Evolutionary conservation across 2,113 vertebrate genomes (phyloP), one percentile per base, ranked within the genome.

Genomic region (Fregata magnificens): DNA sequence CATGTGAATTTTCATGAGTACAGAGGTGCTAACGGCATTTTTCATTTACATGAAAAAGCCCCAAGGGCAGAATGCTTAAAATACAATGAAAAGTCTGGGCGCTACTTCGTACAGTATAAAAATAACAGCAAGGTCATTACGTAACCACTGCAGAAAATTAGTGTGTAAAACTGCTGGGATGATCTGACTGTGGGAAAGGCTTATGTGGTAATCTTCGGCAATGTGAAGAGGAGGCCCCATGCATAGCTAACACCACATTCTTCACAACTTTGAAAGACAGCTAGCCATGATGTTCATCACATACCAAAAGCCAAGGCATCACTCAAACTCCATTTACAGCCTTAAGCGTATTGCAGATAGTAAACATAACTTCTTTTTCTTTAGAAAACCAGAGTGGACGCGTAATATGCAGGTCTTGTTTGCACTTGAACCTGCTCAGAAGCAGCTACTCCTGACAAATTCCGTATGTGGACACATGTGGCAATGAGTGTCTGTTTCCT

Each of bases 391-490:
- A 14, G 11, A 38, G 25, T 10, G 28, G 61, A 32, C 20, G 20
- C 0, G 1, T 22, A 16, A 53, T 9, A 28, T 9, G 11, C 22
- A 58, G 50, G n/a, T 74, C 29, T 36, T 38, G 40, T 79, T 69
- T 83, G 66, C 36, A 7, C 47, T 40, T 29, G 31, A 28, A 20
- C 26, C 44, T 88, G 15, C 58, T 83, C 16, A 36, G 86, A n/a
- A 59, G 49, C 25, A 47, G 53, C 76, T 73, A 21, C 40, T 77
- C 19, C 40, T 88, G 58, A 50, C 32, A 28, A 67, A 76, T 61
- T 13, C 53, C 10, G 0, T 10, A 4, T 17, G 59, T 42, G 61
- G 34, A 36, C 10, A 18, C 6, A 3, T 20, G 38, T n/a, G 62
- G 16, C 36, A 45, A 2, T 16, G 45, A 29, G 20, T 26, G 21